Conservation (phyloP, 1,140 invertebrate species). For the roundworm (Caenorhabditis elegans) region WBcel235 BX284603.4:183501-184000, state of each 20-base stretch:
- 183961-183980: too few relatives aligned
- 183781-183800: constrained; percentile 30
- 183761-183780: constrained; percentile 37
- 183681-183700: too few relatives aligned
- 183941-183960: too few relatives aligned
- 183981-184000: too few relatives aligned
- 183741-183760: neutral
- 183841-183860: neutral
- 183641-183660: neutral
- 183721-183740: constrained; percentile 27
- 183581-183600: neutral
- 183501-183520: constrained; percentile 41
- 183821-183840: constrained; percentile 5
- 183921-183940: too few relatives aligned
- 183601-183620: constrained; percentile 25
- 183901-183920: too few relatives aligned
- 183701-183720: constrained; percentile 1
- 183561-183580: neutral
- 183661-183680: too few relatives aligned
- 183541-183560: constrained; percentile 29
- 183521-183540: constrained; percentile 26
- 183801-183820: neutral
- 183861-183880: neutral
- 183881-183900: neutral
- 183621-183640: neutral